Evolutionary conservation across 2,888 invertebrate species (phyloP), one percentile per base, ranked within the genome.

Genomic region (Synergus laeviventris): DNA sequence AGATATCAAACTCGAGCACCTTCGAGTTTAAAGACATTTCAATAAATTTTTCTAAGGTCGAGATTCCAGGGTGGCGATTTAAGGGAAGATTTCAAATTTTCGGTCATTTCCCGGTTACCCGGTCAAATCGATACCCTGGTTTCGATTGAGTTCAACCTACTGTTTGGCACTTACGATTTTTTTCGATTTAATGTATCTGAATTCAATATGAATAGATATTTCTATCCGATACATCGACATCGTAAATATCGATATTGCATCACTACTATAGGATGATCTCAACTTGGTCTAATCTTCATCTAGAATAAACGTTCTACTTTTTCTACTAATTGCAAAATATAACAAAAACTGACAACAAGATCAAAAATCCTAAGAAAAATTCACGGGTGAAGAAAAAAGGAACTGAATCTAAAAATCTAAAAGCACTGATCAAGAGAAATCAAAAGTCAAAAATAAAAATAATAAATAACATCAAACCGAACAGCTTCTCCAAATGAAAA

Each of bases 381-480:
- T 21, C 21, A 56, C 11, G 36, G 39, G 56, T 74, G 16, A 42
- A 74, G 61, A 76, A 24, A 45, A 21, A 60, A 60, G 62, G 62
- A 62, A 38, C 38, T 24, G 24, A 59, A 14, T 4, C 59, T 59
- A 59, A 59, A 59, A 59, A 14, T 4, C 59, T 59, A 59, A 59
- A 59, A 5, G 59, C 24, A 24, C 14, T 5, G 24, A 59, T 4
- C 59, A 59, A 70, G 36, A 42, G 8, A 66, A 12, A 62, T 24
- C n/a, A 16, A 64, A 31, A 18, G 21, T n/a, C n/a, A 12, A n/a
- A 39, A 4, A 24, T 60, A 38, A 62, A 31, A 31, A 31, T 0
- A 31, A 31, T 5, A 5, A 31, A 31, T 31, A 64, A 64, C 18
- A 62, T 11, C 1, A 64, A 59, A 24, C 4, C 14, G 1, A 24